A percentile compares a stretch with the other conserved stretches of the same genome.
phyloP scores from a whole-genome alignment of 1,140 invertebrate genomes.

The Melitaea cinxia region DNA sequence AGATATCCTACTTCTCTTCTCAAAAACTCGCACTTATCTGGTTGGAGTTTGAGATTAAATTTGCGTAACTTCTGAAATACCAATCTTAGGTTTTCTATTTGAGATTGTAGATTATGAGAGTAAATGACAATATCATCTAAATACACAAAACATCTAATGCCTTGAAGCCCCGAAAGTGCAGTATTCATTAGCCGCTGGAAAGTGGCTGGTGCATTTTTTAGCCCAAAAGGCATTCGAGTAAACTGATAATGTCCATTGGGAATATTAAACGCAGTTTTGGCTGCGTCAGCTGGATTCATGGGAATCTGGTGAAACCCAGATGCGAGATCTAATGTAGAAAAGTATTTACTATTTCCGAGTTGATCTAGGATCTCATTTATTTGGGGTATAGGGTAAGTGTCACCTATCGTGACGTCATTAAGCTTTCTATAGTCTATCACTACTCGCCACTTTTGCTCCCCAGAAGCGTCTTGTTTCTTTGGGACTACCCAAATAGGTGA shows the following conservation, averaged over 20 bases:
- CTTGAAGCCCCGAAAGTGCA: constrained; percentile 4
- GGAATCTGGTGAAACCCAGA: constrained; percentile 15
- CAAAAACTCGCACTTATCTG: neutral
- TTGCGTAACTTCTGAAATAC: neutral
- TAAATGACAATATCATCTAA: constrained; percentile 10
- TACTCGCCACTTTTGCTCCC: no score
- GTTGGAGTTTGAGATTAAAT: constrained; percentile 13
- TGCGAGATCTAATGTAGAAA: constrained; percentile 9
- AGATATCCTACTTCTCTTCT: constrained; percentile 11
- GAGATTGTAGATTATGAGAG: neutral
- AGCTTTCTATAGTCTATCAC: neutral
- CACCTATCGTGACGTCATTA: constrained; percentile 13
- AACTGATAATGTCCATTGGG: constrained; percentile 6
- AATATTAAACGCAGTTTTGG: constrained; percentile 3
- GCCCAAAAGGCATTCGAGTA: constrained; percentile 13
- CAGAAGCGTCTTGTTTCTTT: no score
- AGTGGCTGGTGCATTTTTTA: constrained; percentile 4
- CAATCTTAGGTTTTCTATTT: neutral
- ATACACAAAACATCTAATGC: constrained; percentile 6
- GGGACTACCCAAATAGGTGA: neutral
- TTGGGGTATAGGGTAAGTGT: constrained; percentile 11
- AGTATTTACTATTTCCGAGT: constrained; percentile 14
- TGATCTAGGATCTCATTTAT: constrained; percentile 18
- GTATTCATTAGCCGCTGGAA: constrained; percentile 11
- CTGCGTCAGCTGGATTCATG: neutral